Base-by-base conservation (phyloP, 2,888 invertebrate genomes). In the Tetrapedia diversipes region DNA sequence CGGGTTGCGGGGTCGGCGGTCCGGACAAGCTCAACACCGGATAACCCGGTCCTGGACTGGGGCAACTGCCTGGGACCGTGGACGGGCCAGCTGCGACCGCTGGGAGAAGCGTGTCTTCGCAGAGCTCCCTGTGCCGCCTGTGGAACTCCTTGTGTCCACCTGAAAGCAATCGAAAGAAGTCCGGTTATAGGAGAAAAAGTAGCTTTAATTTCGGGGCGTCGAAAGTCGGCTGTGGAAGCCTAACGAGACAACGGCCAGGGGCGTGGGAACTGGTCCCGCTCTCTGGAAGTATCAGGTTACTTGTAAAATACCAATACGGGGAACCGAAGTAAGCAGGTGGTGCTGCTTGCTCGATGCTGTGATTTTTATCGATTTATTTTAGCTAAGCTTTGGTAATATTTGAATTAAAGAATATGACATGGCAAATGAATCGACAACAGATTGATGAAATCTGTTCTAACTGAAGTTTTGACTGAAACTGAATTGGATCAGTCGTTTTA, bases 141-240 rank as follows among this genome's bases (percentile, higher is more conserved):
- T 94, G 94, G 92, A 95, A 95, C 89, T 95, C 95, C 90, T 94
- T 94, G 91, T 95, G 95, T 86, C 95, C 95, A 90, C 95, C 95
- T 95, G 92, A 16, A 93, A 56, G 37, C 22, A 65, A 64, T 29
- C 32, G 11, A 24, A 43, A 24, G 10, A 34, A 22, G 11, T 53
- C 8, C 7, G n/a, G 53, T 72, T 24, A 59, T n/a, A n/a, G n/a
- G n/a, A 45, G n/a, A 16, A n/a, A 10, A 4, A 22, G 27, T 7
- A 16, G 22, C 43, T 53, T 39, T 51, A 14, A 43, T 34, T 66
- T 60, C 43, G 4, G 6, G 37, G 19, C 19, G 49, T 10, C 27
- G 16, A 32, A 22, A 16, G 14, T 24, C 14, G 27, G 4, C 37
- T 53, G n/a, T n/a, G 51, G 59, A 43, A 43, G 32, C 41, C n/a